Conservation (phyloP, 1,140 invertebrate species). For the Bombus confusus region DNA sequence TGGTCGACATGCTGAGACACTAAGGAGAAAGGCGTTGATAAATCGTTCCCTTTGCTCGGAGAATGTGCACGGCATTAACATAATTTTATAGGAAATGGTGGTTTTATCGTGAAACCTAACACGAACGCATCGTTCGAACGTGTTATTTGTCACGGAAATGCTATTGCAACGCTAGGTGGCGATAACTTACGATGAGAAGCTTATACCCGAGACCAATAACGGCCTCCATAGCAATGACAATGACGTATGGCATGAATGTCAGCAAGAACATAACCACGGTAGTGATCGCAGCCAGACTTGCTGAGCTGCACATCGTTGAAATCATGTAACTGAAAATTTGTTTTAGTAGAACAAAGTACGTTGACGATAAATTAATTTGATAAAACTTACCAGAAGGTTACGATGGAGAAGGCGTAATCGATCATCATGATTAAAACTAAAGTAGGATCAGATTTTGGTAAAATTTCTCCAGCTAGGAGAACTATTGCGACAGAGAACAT, state of each 20-base stretch:
- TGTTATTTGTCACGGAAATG: slow-evolving; percentile 20
- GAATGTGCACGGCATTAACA: neutral
- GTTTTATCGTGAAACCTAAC: slow-evolving; percentile 2
- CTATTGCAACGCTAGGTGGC: neutral
- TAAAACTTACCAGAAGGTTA: slow-evolving; percentile 84
- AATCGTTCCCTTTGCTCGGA: neutral
- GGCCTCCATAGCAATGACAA: slow-evolving; percentile 86
- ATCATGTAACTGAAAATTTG: slow-evolving; percentile 85
- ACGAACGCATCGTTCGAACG: slow-evolving; percentile 1
- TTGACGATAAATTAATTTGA: neutral
- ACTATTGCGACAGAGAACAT: slow-evolving; percentile 81
- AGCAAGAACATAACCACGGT: slow-evolving; percentile 85
- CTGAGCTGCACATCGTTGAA: slow-evolving; percentile 85
- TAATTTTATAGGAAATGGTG: neutral
- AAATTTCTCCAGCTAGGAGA: slow-evolving; percentile 82
- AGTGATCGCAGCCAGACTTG: slow-evolving; percentile 85
- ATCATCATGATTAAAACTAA: slow-evolving; percentile 84
- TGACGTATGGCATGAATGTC: slow-evolving; percentile 86
- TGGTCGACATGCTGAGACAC: slow-evolving; percentile 85
- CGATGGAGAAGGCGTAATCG: slow-evolving; percentile 83
- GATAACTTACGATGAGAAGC: slow-evolving; percentile 83
- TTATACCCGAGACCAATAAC: slow-evolving; percentile 82
- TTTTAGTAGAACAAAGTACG: neutral
- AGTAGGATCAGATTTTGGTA: slow-evolving; percentile 83
- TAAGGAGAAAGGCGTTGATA: slow-evolving; percentile 63